Evolutionary conservation across 2,113 vertebrate genomes (phyloP).

Genomic region (Chinchilla lanigera): DNA sequence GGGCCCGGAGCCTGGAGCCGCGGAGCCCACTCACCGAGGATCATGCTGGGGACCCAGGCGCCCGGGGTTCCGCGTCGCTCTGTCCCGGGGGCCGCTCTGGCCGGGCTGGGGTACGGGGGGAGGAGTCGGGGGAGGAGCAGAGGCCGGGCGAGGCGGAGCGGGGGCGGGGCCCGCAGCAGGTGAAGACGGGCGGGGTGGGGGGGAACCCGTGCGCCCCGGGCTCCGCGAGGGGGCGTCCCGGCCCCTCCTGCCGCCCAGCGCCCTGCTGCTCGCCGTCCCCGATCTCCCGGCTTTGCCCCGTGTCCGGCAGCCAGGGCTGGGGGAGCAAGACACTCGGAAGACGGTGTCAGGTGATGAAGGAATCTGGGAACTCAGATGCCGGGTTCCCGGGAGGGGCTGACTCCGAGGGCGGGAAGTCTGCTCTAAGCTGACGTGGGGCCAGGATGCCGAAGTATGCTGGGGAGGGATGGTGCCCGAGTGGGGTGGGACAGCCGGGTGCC

Average conservation of each 20-base stretch:
- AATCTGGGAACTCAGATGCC: conserved; percentile 31
- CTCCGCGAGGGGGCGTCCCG: conserved; percentile 65
- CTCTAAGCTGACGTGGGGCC: not conserved
- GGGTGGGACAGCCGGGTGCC: not conserved
- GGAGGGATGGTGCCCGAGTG: not conserved
- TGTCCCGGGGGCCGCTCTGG: conserved; percentile 82
- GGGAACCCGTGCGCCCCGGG: not conserved
- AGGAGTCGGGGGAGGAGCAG: conserved; percentile 67
- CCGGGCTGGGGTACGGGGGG: conserved; percentile 74
- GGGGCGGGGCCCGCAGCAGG: conserved; percentile 74
- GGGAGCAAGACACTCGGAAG: not conserved
- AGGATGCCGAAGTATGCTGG: not conserved
- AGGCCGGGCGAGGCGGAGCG: conserved; percentile 59
- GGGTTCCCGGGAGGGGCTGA: conserved; percentile 38
- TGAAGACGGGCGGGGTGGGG: conserved; percentile 67
- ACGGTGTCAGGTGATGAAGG: conserved; percentile 10
- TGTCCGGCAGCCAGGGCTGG: conserved; percentile 40
- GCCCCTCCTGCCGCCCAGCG: not conserved
- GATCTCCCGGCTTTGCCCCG: not conserved
- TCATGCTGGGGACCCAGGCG: conserved; percentile 82
- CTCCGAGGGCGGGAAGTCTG: conserved; percentile 43
- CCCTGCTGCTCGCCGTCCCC: not conserved
- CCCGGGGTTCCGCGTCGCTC: conserved; percentile 79
- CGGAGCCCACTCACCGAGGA: conserved; percentile 82
- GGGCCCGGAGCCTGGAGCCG: conserved; percentile 44